Percentiles rank a stretch among this genome's conserved stretches.
phyloP scores from a whole-genome alignment of 2,113 vertebrate species.

The Serinus canaria region DNA sequence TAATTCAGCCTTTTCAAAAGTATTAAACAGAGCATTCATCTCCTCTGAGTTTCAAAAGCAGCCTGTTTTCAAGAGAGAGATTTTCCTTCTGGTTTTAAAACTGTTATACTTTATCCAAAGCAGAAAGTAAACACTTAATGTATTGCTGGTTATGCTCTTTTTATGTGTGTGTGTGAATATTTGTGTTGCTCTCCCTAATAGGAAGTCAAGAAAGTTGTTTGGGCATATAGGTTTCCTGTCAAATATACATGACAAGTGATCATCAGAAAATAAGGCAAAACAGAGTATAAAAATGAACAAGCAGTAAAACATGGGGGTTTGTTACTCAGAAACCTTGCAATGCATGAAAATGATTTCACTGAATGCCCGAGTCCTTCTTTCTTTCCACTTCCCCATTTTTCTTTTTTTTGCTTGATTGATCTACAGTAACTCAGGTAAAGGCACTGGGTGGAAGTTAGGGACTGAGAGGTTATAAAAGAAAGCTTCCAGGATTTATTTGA shows the following conservation, averaged over 20 bases:
- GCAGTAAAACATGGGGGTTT: neutral
- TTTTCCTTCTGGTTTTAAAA: neutral
- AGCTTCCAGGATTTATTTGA: neutral
- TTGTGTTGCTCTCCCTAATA: neutral
- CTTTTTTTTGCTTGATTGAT: neutral
- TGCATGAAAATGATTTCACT: neutral
- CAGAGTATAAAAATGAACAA: neutral
- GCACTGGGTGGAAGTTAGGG: neutral
- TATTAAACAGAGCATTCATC: neutral
- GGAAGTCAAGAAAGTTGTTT: neutral
- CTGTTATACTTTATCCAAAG: neutral
- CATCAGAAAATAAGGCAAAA: neutral
- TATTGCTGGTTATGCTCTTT: neutral
- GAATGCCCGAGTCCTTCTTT: neutral
- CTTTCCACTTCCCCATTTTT: neutral
- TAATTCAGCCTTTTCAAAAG: neutral
- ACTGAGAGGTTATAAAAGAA: neutral
- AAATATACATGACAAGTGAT: constrained; percentile 2
- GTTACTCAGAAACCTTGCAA: neutral
- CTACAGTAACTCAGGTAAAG: neutral
- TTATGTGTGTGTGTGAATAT: neutral
- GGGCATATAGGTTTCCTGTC: neutral
- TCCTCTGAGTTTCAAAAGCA: neutral
- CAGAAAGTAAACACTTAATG: neutral
- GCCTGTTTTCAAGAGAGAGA: neutral